These are phyloP conservation scores for Anabas testudineus DNA, from an alignment of 2,797 vertebrate species.

Conservation along the genomic window DNA sequence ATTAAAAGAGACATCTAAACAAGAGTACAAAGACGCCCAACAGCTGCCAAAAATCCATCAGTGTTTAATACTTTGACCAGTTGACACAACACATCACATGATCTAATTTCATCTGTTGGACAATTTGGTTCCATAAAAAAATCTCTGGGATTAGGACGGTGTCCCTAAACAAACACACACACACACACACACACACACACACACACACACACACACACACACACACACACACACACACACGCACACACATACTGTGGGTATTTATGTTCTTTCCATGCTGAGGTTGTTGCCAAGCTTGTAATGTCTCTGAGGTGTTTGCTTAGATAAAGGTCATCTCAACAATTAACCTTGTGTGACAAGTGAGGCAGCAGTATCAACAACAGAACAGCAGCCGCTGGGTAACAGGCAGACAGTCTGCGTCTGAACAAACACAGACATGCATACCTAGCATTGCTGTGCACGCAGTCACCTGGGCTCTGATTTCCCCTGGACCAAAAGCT, in stretches of 20 bases:
- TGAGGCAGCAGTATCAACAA: slow-evolving; percentile 69
- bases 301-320: slow-evolving; percentile 70
- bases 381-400: slow-evolving; percentile 20
- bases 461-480: slow-evolving; percentile 30
- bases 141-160: slow-evolving; percentile 60
- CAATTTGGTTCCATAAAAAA: slow-evolving; percentile 49
- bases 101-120: slow-evolving; percentile 50
- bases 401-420: slow-evolving; percentile 14
- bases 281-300: slow-evolving; percentile 38
- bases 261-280: slow-evolving; percentile 33
- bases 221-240: slow-evolving; percentile 26
- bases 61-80: slow-evolving; percentile 44
- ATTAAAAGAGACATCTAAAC: slow-evolving; percentile 6
- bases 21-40: background rate
- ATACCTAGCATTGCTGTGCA: slow-evolving; percentile 4
- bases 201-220: slow-evolving; percentile 25
- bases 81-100: slow-evolving; percentile 36
- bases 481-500: slow-evolving; percentile 26
- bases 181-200: slow-evolving; percentile 27
- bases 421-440: slow-evolving; percentile 40
- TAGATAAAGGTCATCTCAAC: slow-evolving; percentile 73
- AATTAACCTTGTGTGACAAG: slow-evolving; percentile 80
- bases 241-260: slow-evolving; percentile 28
- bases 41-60: slow-evolving; percentile 15
- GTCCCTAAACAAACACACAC: slow-evolving; percentile 33